These are phyloP conservation scores for Bathynomus jamesi DNA, from an alignment of 1,140 invertebrate genomes.

Conservation along the genomic window DNA sequence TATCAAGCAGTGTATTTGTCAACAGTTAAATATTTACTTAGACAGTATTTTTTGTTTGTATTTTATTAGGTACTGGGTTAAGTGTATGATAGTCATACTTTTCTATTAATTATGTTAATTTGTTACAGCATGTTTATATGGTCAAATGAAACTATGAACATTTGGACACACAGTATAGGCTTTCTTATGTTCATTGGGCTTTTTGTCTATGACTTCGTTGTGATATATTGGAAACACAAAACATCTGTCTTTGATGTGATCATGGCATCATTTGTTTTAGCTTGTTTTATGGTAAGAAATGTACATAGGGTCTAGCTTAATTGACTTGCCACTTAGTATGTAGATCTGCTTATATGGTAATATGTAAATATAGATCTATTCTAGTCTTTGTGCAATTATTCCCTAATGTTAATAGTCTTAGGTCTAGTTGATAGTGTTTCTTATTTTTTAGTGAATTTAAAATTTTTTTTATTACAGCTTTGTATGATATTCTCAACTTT, in stretches of 20 bases:
- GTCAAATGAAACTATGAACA: constrained; percentile 5
- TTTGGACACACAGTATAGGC: constrained; percentile 6
- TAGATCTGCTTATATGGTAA: background rate
- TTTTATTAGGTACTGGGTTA: background rate
- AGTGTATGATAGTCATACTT: too few species aligned
- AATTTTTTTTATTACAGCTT: constrained; percentile 51
- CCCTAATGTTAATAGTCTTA: background rate
- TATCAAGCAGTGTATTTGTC: background rate
- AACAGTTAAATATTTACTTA: background rate
- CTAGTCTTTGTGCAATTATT: background rate
- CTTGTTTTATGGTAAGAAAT: constrained; percentile 4
- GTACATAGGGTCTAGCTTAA: too few species aligned
- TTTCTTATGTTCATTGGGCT: constrained; percentile 10
- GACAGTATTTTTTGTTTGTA: background rate
- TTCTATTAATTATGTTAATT: background rate
- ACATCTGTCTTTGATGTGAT: background rate
- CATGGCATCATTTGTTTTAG: background rate
- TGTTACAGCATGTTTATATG: constrained; percentile 4
- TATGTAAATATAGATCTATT: background rate
- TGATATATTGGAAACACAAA: background rate
- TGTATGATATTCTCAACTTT: constrained; percentile 87
- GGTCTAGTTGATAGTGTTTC: background rate
- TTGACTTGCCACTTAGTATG: background rate
- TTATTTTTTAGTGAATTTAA: background rate
- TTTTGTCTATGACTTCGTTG: constrained; percentile 10